Percentiles rank a stretch among this genome's conserved stretches.
Evolutionary conservation across 2,113 vertebrate species (phyloP).

Genomic region (Triplophysa dalaica): DNA sequence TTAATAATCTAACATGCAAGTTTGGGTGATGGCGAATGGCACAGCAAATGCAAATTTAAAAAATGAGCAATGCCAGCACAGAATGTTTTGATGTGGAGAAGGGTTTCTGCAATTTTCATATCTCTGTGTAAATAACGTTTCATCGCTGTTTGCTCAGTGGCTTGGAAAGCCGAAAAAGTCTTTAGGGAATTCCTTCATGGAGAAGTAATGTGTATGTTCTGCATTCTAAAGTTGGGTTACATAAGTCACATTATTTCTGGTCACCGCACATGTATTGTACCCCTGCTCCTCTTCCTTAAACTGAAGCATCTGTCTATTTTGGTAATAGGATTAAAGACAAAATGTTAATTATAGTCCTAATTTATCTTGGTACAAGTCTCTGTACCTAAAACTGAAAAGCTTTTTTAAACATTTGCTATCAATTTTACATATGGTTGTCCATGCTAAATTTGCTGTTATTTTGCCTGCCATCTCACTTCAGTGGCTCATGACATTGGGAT

Average conservation of each 20-base stretch:
- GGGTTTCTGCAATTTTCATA: neutral
- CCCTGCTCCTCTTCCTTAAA: constrained; percentile 5
- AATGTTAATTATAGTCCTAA: neutral
- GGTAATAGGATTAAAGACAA: no score
- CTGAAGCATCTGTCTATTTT: neutral
- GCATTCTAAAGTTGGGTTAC: constrained; percentile 37
- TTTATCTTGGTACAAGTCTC: neutral
- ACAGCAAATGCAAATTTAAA: neutral
- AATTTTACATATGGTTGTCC: neutral
- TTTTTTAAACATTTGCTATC: no score
- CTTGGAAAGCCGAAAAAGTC: constrained; percentile 2
- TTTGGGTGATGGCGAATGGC: neutral
- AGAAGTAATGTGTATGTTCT: constrained; percentile 17
- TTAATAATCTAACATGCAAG: neutral
- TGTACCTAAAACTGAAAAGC: neutral
- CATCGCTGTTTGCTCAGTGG: neutral
- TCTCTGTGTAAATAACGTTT: neutral
- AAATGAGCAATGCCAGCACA: neutral
- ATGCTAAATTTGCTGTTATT: neutral
- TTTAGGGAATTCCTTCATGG: constrained; percentile 23
- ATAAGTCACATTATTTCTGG: constrained; percentile 42
- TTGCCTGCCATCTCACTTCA: neutral
- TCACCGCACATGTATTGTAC: constrained; percentile 23
- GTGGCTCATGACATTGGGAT: constrained; percentile 2
- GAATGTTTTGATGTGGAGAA: neutral